These are phyloP conservation scores for Neodiprion pinetum DNA, from an alignment of 1,140 invertebrate species.

Conservation along the genomic window DNA sequence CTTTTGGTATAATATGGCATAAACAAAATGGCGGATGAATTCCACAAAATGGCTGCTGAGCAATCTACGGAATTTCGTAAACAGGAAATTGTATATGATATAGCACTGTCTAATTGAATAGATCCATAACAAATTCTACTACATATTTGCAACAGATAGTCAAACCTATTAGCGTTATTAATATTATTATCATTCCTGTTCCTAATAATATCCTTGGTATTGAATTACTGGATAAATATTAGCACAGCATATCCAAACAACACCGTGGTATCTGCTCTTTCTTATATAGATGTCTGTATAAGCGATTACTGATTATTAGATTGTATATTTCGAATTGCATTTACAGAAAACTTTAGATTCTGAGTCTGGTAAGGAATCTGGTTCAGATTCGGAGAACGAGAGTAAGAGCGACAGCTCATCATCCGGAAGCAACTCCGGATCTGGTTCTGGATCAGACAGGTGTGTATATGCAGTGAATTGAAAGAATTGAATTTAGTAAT, in stretches of 20 bases:
- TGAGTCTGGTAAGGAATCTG: slow-evolving; percentile 71
- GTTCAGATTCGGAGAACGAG: slow-evolving; percentile 70
- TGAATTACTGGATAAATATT: background rate
- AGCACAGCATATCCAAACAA: background rate
- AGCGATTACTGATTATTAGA: background rate
- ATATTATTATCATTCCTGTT: background rate
- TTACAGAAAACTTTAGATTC: slow-evolving; percentile 68
- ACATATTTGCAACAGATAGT: background rate
- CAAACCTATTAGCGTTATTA: background rate
- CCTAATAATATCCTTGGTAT: background rate
- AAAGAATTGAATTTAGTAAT: too few relatives aligned
- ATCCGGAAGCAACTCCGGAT: slow-evolving; percentile 64
- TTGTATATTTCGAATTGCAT: slow-evolving; percentile 29
- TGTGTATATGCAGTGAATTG: slow-evolving; percentile 40
- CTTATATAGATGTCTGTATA: background rate
- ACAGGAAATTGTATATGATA: too few relatives aligned
- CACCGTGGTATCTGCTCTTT: background rate
- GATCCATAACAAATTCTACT: too few relatives aligned
- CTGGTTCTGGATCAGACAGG: slow-evolving; percentile 69
- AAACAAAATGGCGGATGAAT: background rate
- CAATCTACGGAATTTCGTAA: too few relatives aligned
- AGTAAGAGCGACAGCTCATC: slow-evolving; percentile 69
- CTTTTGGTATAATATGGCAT: background rate
- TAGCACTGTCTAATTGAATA: too few relatives aligned
- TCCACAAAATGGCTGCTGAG: background rate